phyloP scores from a whole-genome alignment of 2,888 invertebrate species.

The Mellilla xanthometata region DNA sequence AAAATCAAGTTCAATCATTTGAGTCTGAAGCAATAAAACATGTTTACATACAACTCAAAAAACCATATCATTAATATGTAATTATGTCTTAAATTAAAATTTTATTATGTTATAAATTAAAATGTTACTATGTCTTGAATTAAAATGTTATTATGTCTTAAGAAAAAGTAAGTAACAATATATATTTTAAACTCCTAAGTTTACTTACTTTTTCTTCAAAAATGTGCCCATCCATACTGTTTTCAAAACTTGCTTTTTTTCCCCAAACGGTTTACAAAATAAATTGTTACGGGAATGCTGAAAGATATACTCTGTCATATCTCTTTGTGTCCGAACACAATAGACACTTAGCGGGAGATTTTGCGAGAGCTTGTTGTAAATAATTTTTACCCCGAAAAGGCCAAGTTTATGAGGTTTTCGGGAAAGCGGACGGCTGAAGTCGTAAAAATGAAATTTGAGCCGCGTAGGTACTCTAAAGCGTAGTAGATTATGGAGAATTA shows the following conservation, averaged over 20 bases:
- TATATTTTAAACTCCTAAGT: no score
- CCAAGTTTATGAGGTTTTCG: conserved; percentile 38
- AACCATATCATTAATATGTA: no score
- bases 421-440: conserved; percentile 28
- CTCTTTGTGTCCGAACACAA: conserved; percentile 57
- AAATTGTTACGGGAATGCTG: conserved; percentile 21
- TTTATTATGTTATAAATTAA: no score
- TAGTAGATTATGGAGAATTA: neutral
- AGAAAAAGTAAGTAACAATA: no score
- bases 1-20: no score
- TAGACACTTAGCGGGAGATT: conserved; percentile 52
- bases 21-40: no score
- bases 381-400: conserved; percentile 40
- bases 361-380: conserved; percentile 42
- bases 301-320: conserved; percentile 49
- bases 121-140: no score
- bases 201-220: no score
- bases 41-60: no score
- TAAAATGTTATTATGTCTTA: no score
- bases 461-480: conserved; percentile 13
- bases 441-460: conserved; percentile 34
- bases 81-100: no score
- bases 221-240: neutral
- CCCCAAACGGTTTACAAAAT: conserved; percentile 20
- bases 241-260: neutral